Percentiles rank a stretch among this genome's conserved stretches.
These are phyloP conservation scores for Apostichopus leukothele DNA, from an alignment of 53 echinoderm and acorn worm genomes.

Conservation along the genomic window DNA sequence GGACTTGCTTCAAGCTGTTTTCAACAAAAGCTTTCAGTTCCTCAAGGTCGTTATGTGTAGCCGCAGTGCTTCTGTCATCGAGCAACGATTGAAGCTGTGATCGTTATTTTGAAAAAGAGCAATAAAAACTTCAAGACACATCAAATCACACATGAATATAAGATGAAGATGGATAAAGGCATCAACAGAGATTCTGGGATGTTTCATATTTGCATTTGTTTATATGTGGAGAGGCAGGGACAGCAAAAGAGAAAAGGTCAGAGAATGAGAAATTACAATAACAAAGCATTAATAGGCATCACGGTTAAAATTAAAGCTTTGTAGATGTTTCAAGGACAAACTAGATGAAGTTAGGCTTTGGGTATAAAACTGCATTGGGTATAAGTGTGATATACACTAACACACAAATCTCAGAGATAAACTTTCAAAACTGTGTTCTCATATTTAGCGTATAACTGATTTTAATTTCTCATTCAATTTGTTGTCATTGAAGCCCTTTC, in stretches of 20 bases:
- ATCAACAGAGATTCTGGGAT: neutral
- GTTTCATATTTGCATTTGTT: neutral
- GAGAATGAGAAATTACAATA: neutral
- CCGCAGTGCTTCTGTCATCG: neutral
- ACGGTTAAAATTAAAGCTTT: too few species aligned
- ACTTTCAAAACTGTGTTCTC: neutral
- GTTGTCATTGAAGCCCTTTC: too few species aligned
- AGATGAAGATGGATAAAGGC: neutral
- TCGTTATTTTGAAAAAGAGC: neutral
- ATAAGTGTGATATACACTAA: too few species aligned
- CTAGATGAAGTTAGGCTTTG: too few species aligned
- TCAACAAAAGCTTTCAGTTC: constrained; percentile 18
- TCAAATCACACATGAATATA: neutral
- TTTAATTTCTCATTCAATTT: too few species aligned
- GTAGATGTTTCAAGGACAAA: too few species aligned
- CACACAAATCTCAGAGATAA: neutral
- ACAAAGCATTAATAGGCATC: neutral
- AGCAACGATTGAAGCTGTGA: constrained; percentile 1
- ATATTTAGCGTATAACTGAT: too few species aligned
- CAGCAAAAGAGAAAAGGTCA: neutral
- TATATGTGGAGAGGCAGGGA: neutral
- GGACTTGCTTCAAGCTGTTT: neutral
- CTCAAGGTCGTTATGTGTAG: neutral
- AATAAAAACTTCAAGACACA: neutral
- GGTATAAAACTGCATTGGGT: too few species aligned